Evolutionary conservation across 2,888 invertebrate species (phyloP), one percentile per base, ranked within the genome.

Genomic region (Mythimna albipuncta): DNA sequence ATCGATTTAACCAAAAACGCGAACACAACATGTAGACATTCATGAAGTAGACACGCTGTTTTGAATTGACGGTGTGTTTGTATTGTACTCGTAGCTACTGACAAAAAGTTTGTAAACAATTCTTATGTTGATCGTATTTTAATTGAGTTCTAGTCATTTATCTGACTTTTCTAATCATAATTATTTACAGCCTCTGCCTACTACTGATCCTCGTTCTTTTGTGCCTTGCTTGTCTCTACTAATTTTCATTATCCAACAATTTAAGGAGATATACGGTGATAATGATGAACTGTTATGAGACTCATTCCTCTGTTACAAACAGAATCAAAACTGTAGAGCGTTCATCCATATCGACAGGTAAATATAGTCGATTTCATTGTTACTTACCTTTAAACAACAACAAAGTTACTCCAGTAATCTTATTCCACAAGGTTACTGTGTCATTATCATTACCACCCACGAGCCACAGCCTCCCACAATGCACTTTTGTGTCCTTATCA

Each of bases 401-500:
- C 76, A 64, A 75, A 67, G 44, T 54, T 57, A 75, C 44, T 61
- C 63, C 55, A 69, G 62, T 81, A 26, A 81, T 67, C 58, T 54
- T 47, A 59, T 69, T 81, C 32, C 21, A 58, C 59, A 63, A 66
- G 85, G 82, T 85, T 61, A 81, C 62, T 74, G 59, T 82, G 77
- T 81, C 82, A 84, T 50, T 84, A 69, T 69, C 61, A 65, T 68
- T 59, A 61, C 77, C 77, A 70, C 81, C 81, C 84, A 72, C 65
- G 21, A 52, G 54, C 41, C 38, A 11, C 76, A 83, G 80, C 80
- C 65, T 79, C 77, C 71, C 72, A 77, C 84, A 65, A 71, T 68
- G 63, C 64, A 61, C 66, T 68, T 71, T 61, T 66, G 73, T 65
- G 63, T 54, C 62, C 65, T 78, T 82, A 82, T 82, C 82, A 85